Base-by-base conservation (phyloP, 2,113 vertebrate species). In the Anhinga rufa region DNA sequence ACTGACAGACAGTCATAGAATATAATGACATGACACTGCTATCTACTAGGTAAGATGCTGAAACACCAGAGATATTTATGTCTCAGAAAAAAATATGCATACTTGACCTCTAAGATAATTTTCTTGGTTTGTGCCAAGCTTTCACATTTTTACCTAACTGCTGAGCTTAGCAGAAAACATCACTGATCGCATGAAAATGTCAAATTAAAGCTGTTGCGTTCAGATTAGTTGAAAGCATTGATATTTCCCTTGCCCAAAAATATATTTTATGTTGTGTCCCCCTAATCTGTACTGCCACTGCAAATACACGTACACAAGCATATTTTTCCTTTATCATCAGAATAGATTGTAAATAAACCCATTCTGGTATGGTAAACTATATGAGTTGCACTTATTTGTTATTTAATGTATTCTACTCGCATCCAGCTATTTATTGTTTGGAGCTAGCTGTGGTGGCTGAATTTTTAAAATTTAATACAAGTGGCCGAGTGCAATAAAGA, bases 131-230 rank as follows among this genome's bases (percentile, higher is more conserved):
- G 0, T 92, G 83, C 31, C 65, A 92, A 84, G 77, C 32, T 82
- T 72, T 93, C 21, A 17, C 9, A 54, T 93, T 95, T 93, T 92
- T 88, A 91, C 19, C 8, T 86, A 86, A 86, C 28, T 76, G 80
- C 52, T 95, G 84, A 96, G 31, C 70, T 92, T 92, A 65, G 55
- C 88, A 92, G 65, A 93, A 86, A 82, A 69, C 15, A 68, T 34
- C 95, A 68, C 57, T 86, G 82, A 84, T 84, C 5, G 0, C 11
- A 32, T 18, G 28, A 78, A 95, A 88, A 95, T 16, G 72, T 79
- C 24, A 25, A 76, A 94, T 44, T 57, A 86, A 93, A 83, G 31
- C 28, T 89, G 17, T 28, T 90, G 52, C 38, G 15, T 76, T 95
- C 38, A 44, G 25, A 81, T 81, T 69, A 55, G 31, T 81, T 79